Base-by-base conservation (phyloP, 2,797 vertebrate genomes). In the Brachyrhaphis roseni region DNA sequence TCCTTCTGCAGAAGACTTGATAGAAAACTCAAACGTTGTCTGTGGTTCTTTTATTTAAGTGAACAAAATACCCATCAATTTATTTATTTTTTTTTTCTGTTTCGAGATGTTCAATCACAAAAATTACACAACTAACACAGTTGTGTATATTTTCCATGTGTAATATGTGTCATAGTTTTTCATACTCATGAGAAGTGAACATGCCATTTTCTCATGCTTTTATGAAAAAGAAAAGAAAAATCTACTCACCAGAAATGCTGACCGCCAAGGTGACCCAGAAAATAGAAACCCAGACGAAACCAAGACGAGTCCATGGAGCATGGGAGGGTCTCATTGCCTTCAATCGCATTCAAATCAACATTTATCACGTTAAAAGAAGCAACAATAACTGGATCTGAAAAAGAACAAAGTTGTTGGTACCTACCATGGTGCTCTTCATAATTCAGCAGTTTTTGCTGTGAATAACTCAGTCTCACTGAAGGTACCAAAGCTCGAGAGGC, bases 241-340 rank as follows among this genome's bases (percentile, higher is more conserved):
- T 28, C 49, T 72, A 76, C 90, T 88, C 78, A 94, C 94, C 90
- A 4, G 64, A 12, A 7, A 49, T 0, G 20, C 34, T 8, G 76
- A 87, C 28, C 0, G 72, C 47, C 8, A 77, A 78, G 18, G 49
- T 3, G 26, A 92, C 34, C 62, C 85, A 92, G 55, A 90, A 10
- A 64, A 89, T 31, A 23, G 73, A 82, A 76, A 84, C 0, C 79
- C 81, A 85, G 77, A 5, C 7, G 3, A 71, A 39, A 70, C 72
- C 53, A 7, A 2, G 28, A 2, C 2, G 39, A 0, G 16, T 80
- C 75, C 72, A 82, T 47, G 47, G 45, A 18, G 4, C 75, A 13
- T 43, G 31, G 43, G 31, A 68, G 66, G 41, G 26, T 53, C 46
- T 39, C 59, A 34, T 73, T 20, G 0, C 64, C 81, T 11, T 68